Base-by-base conservation (phyloP, 2,888 invertebrate genomes). In the Drosophila picticornis region DNA sequence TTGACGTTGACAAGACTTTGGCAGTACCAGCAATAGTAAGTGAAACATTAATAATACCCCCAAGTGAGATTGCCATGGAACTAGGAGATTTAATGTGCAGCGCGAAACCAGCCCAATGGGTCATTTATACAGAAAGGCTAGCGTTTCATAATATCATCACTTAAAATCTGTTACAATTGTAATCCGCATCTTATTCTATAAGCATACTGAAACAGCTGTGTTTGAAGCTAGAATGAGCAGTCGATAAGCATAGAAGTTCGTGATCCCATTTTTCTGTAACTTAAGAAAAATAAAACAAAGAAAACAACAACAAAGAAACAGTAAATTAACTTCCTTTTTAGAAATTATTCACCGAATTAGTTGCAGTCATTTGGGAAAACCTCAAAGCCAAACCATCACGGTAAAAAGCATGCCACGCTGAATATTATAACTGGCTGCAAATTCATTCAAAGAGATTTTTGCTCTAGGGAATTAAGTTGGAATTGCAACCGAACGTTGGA, bases 41-140 rank as follows among this genome's bases (percentile, higher is more conserved):
- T 5, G 19, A 25, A 50, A 38, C 27, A 36, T 60, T 64, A 72
- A 64, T 64, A 72, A 72, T 72, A 16, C 43, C 52, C 29, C 50
- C 38, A 72, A 34, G 58, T 66, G 60, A 29, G 50, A 75, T 40
- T 43, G 66, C 25, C 59, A 27, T 40, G 51, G 34, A 67, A 46
- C 63, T 75, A 77, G 58, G 61, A 77, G 77, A 77, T 65, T 75
- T 71, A 75, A 71, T 71, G 70, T 77, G 61, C 57, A 58, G 48
- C 52, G 50, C 40, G 29, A 64, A 36, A 53, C 27, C 43, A 58
- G 56, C 57, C 60, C 46, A 70, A 60, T 70, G 77, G 57, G 34
- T 60, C 57, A 52, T 25, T 46, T 25, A 9, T 31, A 43, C 38
- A 57, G 31, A 22, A 19, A 55, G 34, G 22, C 4, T 61, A 27